Conservation (phyloP, 2,113 vertebrate species). For the Chelonoidis abingdonii region DNA sequence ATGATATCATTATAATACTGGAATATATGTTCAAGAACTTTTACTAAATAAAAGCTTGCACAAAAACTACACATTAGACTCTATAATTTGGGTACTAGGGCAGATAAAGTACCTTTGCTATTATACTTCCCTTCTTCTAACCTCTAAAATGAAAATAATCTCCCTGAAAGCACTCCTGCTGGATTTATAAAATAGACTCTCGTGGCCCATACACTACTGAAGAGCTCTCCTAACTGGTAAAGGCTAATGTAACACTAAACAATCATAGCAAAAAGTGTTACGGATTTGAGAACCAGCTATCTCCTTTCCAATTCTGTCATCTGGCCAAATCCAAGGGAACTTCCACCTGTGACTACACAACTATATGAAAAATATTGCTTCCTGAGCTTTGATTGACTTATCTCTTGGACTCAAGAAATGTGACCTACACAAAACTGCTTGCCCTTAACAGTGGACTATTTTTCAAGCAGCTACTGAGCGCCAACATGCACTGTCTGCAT, state of each 20-base stretch:
- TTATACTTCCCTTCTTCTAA: background rate
- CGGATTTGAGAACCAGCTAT: background rate
- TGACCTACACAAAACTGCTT: background rate
- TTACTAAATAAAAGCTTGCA: background rate
- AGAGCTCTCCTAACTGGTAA: background rate
- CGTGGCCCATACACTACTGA: background rate
- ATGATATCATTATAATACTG: background rate
- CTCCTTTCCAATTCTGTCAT: background rate
- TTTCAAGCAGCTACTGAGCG: background rate
- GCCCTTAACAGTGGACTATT: background rate
- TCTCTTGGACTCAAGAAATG: background rate
- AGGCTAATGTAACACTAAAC: background rate
- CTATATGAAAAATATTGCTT: background rate
- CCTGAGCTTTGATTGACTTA: accelerated
- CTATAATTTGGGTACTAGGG: background rate
- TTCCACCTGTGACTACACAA: background rate
- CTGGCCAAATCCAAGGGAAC: background rate
- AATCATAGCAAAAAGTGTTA: background rate
- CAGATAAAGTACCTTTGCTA: background rate
- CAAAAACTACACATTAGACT: background rate
- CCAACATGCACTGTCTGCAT: background rate
- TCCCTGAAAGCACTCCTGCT: background rate
- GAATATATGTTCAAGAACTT: background rate
- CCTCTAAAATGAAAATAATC: background rate
- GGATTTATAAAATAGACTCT: background rate